These are phyloP conservation scores for Callithrix jacchus DNA, from an alignment of 2,113 vertebrate species.

Conservation along the genomic window DNA sequence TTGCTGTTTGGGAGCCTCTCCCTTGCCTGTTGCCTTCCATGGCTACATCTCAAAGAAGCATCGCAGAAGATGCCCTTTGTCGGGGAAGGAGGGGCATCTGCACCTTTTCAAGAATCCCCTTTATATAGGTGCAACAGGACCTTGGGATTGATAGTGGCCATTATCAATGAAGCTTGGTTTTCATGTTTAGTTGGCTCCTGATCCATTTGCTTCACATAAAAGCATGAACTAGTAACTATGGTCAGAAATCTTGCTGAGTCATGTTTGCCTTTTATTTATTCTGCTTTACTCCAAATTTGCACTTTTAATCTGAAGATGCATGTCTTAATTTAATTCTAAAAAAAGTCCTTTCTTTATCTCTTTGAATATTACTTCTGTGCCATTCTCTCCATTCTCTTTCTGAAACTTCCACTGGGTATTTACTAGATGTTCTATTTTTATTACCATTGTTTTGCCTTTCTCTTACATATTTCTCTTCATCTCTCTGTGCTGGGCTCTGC, in stretches of 20 bases:
- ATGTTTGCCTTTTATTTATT: neutral
- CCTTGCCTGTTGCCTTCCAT: neutral
- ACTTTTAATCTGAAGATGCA: neutral
- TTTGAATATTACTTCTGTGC: neutral
- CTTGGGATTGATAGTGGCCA: too few relatives aligned
- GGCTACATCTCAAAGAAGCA: neutral
- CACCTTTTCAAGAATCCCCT: neutral
- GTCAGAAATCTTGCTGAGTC: neutral
- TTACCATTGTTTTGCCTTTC: neutral
- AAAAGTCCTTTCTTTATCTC: neutral
- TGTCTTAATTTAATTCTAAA: neutral
- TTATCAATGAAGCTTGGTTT: neutral
- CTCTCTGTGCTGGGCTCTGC: neutral
- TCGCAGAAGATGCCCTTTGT: neutral
- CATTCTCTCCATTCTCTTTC: neutral
- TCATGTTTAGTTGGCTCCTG: neutral
- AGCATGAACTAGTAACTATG: neutral
- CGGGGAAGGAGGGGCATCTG: neutral
- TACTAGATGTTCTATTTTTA: neutral
- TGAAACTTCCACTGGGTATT: neutral
- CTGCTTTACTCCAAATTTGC: neutral
- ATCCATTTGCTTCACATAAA: conserved; percentile 14
- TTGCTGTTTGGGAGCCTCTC: neutral
- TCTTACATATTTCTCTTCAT: neutral
- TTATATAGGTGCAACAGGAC: neutral